Conservation (phyloP, 2,113 vertebrate genomes). For the Cygnus atratus region DNA sequence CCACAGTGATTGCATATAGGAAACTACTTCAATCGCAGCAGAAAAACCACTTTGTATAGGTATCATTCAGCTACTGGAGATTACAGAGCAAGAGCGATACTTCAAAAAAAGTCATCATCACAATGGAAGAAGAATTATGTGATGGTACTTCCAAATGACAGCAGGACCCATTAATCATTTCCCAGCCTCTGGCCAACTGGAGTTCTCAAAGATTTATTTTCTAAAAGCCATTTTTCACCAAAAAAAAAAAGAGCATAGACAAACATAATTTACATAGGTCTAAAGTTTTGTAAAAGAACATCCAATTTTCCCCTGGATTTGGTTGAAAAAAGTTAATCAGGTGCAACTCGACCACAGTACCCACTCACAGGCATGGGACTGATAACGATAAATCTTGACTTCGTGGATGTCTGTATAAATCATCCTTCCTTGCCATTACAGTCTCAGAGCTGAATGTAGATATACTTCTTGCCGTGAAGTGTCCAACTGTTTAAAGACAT, state of each 20-base stretch:
- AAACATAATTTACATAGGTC: not conserved
- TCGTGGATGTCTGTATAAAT: not conserved
- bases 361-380: not conserved
- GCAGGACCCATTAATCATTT: not conserved
- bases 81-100: not conserved
- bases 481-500: accelerated
- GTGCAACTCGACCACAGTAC: not conserved
- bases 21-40: not conserved
- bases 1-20: not conserved
- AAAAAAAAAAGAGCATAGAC: not conserved
- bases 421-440: not conserved
- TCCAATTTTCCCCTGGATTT: not conserved
- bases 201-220: not conserved
- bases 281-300: not conserved
- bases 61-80: not conserved
- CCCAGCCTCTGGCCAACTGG: not conserved
- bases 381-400: not conserved
- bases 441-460: not conserved
- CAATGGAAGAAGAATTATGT: not conserved
- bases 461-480: not conserved
- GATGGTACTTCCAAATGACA: not conserved
- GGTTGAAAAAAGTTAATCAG: not conserved
- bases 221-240: not conserved
- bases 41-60: not conserved
- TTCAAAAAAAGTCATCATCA: not conserved